Conservation (phyloP, 1,140 invertebrate genomes). For the Thereuonema tuberculata region DNA sequence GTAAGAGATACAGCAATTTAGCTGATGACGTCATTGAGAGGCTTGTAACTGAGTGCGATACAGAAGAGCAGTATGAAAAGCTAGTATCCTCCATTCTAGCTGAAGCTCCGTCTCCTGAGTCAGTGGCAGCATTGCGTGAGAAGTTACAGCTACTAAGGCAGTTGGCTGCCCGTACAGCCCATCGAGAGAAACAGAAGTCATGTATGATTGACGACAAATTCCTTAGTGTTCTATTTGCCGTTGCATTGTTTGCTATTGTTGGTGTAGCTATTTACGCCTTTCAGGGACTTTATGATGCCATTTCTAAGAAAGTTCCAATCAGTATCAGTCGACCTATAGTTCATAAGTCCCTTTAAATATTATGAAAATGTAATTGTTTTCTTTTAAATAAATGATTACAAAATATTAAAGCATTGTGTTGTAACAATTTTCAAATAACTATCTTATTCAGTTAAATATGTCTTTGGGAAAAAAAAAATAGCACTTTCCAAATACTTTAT, state of each 20-base stretch:
- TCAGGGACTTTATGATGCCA: slow-evolving; percentile 1
- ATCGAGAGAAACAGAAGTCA: background rate
- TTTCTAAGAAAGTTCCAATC: background rate
- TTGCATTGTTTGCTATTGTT: background rate
- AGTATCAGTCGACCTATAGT: background rate
- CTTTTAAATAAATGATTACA: too few species aligned
- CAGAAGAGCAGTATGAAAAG: background rate
- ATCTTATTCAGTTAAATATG: too few species aligned
- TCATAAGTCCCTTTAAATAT: background rate
- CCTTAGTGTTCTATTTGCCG: background rate
- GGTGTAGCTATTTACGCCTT: background rate
- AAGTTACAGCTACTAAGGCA: background rate
- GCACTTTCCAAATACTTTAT: too few species aligned
- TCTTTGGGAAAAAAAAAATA: too few species aligned
- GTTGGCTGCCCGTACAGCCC: background rate
- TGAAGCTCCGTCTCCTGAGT: background rate
- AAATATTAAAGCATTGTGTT: too few species aligned
- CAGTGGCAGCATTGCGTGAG: background rate
- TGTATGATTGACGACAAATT: slow-evolving; percentile 4
- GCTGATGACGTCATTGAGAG: slow-evolving; percentile 4
- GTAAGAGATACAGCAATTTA: background rate
- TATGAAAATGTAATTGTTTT: background rate
- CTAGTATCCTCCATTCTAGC: background rate
- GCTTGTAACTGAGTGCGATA: background rate
- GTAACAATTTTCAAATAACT: too few species aligned